These are phyloP conservation scores for Eudasyphora cyanicolor DNA, from an alignment of 2,888 invertebrate species.

Conservation along the genomic window DNA sequence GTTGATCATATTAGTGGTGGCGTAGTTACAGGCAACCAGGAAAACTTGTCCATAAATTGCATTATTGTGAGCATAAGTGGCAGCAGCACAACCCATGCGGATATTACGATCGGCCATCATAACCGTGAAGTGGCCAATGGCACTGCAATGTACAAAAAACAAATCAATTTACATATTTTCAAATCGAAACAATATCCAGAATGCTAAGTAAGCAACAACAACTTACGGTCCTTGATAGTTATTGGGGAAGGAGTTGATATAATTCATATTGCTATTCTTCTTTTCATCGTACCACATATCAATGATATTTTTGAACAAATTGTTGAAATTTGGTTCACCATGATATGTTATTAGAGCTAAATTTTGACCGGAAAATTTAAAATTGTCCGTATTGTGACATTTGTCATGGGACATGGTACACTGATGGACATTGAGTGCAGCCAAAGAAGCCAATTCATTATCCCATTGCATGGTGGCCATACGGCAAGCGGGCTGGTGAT, in stretches of 20 bases:
- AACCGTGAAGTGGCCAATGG: constrained; percentile 76
- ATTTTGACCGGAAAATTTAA: constrained; percentile 72
- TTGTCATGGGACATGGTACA: constrained; percentile 71
- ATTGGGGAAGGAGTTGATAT: constrained; percentile 63
- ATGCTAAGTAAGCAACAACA: background rate
- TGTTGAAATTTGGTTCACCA: constrained; percentile 29
- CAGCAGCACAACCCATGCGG: constrained; percentile 70
- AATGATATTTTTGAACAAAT: constrained; percentile 55
- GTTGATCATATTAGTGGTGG: constrained; percentile 69
- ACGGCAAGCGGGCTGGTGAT: constrained; percentile 67
- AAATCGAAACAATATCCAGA: constrained; percentile 9
- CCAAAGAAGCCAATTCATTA: constrained; percentile 71
- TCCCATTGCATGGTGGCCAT: constrained; percentile 75
- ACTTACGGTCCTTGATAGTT: constrained; percentile 44
- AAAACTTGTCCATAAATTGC: constrained; percentile 54
- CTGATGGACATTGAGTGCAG: constrained; percentile 70
- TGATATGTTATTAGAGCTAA: constrained; percentile 67
- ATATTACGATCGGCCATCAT: constrained; percentile 72
- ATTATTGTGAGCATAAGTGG: background rate
- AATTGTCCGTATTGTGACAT: constrained; percentile 71
- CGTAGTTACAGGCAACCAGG: constrained; percentile 73
- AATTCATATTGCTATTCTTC: constrained; percentile 33
- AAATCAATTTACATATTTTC: background rate
- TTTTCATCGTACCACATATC: constrained; percentile 72
- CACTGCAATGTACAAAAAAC: constrained; percentile 64